phyloP scores from a whole-genome alignment of 1,140 invertebrate genomes.

The Wiebesia pumilae region DNA sequence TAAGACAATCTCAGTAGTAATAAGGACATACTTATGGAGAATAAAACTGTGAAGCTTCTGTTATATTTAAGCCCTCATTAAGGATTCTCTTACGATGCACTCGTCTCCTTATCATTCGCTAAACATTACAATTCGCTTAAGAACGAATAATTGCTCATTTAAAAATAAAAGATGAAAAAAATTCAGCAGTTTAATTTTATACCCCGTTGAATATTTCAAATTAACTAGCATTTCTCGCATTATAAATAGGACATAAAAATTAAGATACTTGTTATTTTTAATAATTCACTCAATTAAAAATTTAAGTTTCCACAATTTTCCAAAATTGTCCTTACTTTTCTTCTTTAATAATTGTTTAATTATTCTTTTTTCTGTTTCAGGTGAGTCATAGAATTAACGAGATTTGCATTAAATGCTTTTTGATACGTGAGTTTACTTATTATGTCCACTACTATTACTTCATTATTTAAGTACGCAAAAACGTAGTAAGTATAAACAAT shows the following conservation, averaged over 20 bases:
- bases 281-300: too few relatives aligned
- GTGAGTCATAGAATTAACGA: background rate
- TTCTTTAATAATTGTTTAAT: background rate
- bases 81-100: constrained; percentile 26
- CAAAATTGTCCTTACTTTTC: too few relatives aligned
- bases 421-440: background rate
- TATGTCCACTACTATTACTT: background rate
- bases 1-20: background rate
- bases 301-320: too few relatives aligned
- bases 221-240: background rate
- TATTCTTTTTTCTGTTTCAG: constrained; percentile 41
- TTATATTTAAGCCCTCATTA: constrained; percentile 34
- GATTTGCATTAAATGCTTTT: background rate
- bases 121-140: background rate
- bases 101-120: background rate
- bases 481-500: too few relatives aligned
- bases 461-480: background rate
- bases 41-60: constrained; percentile 15
- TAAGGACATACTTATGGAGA: background rate
- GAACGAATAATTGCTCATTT: constrained; percentile 30
- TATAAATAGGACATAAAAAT: background rate
- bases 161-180: constrained; percentile 18
- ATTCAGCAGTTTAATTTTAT: background rate
- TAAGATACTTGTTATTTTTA: background rate
- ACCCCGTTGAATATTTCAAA: background rate